Base-by-base conservation (phyloP, 1,140 invertebrate species). In the Euura saliciscinereae region DNA sequence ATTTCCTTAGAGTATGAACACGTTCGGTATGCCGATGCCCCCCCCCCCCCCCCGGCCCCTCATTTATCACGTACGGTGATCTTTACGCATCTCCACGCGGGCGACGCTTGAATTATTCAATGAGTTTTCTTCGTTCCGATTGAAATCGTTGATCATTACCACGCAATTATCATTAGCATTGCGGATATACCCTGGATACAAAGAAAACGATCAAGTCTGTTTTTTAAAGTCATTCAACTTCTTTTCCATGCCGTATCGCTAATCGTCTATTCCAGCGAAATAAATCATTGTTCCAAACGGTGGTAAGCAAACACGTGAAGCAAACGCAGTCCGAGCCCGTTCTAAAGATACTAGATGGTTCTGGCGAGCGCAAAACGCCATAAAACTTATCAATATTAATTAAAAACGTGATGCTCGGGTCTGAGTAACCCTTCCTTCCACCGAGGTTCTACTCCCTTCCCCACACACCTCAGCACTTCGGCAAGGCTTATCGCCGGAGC, bases 51-150 rank as follows among this genome's bases (percentile, higher is more conserved):
- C 51, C 13, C 51, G 0, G 2, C 10, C 11, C 46, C 65, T 73
- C 44, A 59, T n/a, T 11, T 13, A 46, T 43, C 45, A 66, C 8
- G 51, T 64, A 64, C 13, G 69, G 8, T 64, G 65, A 11, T 11
- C 64, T 13, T 11, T 42, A 74, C 74, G 78, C 78, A 84, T 85
- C 84, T 84, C 79, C 78, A 71, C 78, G 78, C 74, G 70, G 28
- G 80, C 77, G 77, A 79, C 78, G 82, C 77, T 78, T 82, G 73
- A 84, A 85, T 85, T 85, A 85, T 83, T 84, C 84, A 83, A 85
- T 82, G 80, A 78, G 76, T 78, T 79, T 28, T 77, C 72, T 74
- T 68, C 80, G 76, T 78, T 79, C 78, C 83, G 82, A 85, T 84
- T 81, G 79, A 83, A 84, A 83, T 82, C 79, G 75, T 76, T 79